A percentile compares a stretch with the other conserved stretches of the same genome.
Conservation (phyloP, 30 jellyfish, hydroid and myxozoan species). For the Catostylus mosaicus region DNA sequence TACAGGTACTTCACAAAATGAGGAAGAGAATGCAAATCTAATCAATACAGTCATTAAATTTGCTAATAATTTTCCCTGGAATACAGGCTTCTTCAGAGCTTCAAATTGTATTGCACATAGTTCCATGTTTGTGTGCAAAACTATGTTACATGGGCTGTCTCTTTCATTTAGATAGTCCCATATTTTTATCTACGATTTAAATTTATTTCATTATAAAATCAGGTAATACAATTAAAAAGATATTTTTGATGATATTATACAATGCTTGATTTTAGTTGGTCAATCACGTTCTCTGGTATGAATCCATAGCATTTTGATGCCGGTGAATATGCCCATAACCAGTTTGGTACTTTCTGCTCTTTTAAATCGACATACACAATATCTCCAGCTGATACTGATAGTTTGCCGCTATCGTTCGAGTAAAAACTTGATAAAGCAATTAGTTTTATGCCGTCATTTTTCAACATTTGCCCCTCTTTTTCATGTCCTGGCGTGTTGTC, state of each 20-base stretch:
- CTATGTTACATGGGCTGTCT: too few species aligned
- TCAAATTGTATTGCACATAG: too few species aligned
- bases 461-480: background rate
- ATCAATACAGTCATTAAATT: too few species aligned
- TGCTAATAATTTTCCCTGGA: too few species aligned
- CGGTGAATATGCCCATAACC: slow-evolving; percentile 88
- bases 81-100: too few species aligned
- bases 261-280: slow-evolving; percentile 34
- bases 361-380: slow-evolving; percentile 52
- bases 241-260: background rate
- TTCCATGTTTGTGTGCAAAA: too few species aligned
- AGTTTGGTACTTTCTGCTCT: slow-evolving; percentile 57
- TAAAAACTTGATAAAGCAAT: slow-evolving; percentile 63
- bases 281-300: slow-evolving; percentile 66
- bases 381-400: slow-evolving; percentile 78
- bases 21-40: too few species aligned
- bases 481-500: background rate
- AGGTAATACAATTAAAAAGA: too few species aligned
- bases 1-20: too few species aligned
- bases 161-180: too few species aligned
- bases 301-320: slow-evolving; percentile 63
- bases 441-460: slow-evolving; percentile 41
- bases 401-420: slow-evolving; percentile 47
- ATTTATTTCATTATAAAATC: too few species aligned
- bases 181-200: too few species aligned